A percentile compares a stretch with the other conserved stretches of the same genome.
These are phyloP conservation scores for Sterrhoptilus dennistouni DNA, from an alignment of 2,113 vertebrate species.

Conservation along the genomic window DNA sequence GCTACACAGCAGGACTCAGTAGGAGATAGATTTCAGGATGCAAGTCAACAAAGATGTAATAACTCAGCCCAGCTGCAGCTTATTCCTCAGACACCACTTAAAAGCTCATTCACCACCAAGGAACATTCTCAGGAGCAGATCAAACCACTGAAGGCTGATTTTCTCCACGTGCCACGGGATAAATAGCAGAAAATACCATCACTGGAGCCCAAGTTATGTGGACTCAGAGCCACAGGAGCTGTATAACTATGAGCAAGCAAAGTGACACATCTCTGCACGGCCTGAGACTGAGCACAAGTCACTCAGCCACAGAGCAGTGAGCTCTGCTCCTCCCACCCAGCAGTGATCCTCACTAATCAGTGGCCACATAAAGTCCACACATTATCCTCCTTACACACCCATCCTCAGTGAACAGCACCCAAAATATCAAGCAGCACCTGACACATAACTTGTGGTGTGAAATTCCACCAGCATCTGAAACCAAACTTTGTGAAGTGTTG, in stretches of 20 bases:
- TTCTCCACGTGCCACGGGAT: background rate
- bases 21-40: conserved; percentile 61
- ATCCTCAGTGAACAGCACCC: background rate
- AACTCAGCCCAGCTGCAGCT: conserved; percentile 28
- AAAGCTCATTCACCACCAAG: background rate
- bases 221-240: background rate
- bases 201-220: fast-evolving
- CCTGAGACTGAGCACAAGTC: background rate
- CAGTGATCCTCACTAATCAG: background rate
- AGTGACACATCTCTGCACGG: background rate
- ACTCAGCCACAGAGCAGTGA: background rate
- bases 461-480: background rate
- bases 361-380: fast-evolving
- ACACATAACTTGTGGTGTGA: fast-evolving
- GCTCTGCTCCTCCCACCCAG: background rate
- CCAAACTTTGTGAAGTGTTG: background rate
- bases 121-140: background rate
- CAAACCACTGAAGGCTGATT: conserved; percentile 12
- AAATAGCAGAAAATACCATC: background rate
- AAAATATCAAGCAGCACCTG: background rate
- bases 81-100: background rate
- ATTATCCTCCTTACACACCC: fast-evolving
- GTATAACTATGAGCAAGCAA: background rate
- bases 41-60: conserved; percentile 27
- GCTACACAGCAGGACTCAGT: background rate